Base-by-base conservation (phyloP, 2,888 invertebrate species). In the Ectemnius cavifrons region DNA sequence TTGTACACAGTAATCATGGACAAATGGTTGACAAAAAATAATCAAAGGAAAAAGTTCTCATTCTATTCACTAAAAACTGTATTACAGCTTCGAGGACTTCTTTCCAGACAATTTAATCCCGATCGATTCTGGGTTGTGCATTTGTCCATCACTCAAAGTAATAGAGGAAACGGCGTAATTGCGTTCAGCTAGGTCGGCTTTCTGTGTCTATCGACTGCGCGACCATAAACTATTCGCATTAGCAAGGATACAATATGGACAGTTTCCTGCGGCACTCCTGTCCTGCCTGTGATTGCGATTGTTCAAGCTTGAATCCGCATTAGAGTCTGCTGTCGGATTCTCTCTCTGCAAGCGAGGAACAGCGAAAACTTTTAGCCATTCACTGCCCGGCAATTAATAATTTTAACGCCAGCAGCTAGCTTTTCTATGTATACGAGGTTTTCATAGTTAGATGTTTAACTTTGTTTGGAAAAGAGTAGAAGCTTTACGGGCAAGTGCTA, bases 241-340 rank as follows among this genome's bases (percentile, higher is more conserved):
- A 61, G 68, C 67, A 63, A 70, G 49, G 59, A 73, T 67, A 76
- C 70, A 61, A 67, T 78, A 72, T 67, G 47, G 69, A 73, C 71
- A 64, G 72, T 46, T 81, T 81, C 78, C 81, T 73, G 81, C 27
- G 81, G 63, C 81, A 78, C 78, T 76, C 81, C 81, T 76, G 63
- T 23, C 16, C 69, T 37, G 67, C 57, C 70, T 69, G 64, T 65
- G 57, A 73, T 73, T 49, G 70, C 57, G 28, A 67, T 59, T 67
- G 65, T 73, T 78, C 76, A 57, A 72, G 63, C 71, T 64, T 67
- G 59, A 75, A 75, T 75, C 71, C 71, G 71, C 63, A 60, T 61
- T 46, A 45, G 28, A 47, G 59, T 63, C 52, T 37, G 59, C 67
- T 59, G 47, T 6, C 67, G 14, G n/a, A 52, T 14, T 37, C 37